phyloP scores from a whole-genome alignment of 2,113 vertebrate genomes.

The Smithornis capensis region DNA sequence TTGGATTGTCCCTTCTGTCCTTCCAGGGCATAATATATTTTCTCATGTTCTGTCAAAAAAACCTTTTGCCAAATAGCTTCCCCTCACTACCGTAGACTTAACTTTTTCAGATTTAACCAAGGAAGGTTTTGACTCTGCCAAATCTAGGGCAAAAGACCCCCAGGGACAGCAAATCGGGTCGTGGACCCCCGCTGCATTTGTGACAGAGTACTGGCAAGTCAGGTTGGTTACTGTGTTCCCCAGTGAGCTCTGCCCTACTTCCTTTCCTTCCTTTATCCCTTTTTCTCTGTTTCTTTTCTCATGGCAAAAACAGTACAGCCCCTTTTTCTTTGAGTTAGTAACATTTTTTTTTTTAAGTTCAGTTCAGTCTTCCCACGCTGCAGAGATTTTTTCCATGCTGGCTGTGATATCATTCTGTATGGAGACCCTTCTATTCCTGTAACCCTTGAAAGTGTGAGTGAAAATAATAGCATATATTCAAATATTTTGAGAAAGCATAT shows the following conservation, averaged over 20 bases:
- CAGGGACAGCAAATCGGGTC: not conserved
- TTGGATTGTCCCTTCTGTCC: not conserved
- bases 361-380: not conserved
- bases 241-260: conserved; percentile 27
- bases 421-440: not conserved
- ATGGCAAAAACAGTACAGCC: not conserved
- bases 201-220: not conserved
- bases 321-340: not conserved
- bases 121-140: not conserved
- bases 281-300: conserved; percentile 21
- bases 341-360: not conserved
- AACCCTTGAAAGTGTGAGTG: not conserved
- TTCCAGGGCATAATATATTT: not conserved
- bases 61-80: not conserved
- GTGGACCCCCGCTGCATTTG: not conserved
- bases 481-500: not conserved
- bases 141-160: not conserved
- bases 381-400: not conserved
- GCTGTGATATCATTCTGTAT: not conserved
- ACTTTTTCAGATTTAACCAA: not conserved
- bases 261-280: not conserved
- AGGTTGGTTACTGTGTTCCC: conserved; percentile 22
- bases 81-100: accelerated
- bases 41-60: not conserved
- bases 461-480: not conserved